These are phyloP conservation scores for Nymphicus hollandicus DNA, from an alignment of 2,113 vertebrate species.

Conservation along the genomic window DNA sequence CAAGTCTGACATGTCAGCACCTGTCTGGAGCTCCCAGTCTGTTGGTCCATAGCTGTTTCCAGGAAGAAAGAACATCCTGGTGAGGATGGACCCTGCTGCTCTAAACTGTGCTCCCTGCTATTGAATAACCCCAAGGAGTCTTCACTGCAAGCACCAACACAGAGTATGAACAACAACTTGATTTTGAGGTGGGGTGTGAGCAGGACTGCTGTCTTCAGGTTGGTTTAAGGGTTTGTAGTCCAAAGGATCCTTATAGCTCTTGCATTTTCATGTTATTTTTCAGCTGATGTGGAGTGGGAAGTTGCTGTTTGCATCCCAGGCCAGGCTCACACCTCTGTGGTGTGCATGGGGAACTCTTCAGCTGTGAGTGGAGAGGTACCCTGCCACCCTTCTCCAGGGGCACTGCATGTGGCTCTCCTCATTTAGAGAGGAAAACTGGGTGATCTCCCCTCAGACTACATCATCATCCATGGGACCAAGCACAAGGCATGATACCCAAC, in stretches of 20 bases:
- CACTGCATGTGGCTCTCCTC: not conserved
- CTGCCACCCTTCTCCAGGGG: not conserved
- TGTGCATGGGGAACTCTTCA: not conserved
- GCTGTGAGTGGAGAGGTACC: not conserved
- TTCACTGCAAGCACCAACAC: not conserved
- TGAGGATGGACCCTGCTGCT: not conserved
- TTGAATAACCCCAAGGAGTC: not conserved
- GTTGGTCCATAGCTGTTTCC: not conserved
- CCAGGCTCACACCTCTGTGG: not conserved
- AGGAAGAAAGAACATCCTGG: not conserved
- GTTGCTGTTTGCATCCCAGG: not conserved
- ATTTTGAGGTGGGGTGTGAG: not conserved
- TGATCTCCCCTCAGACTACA: not conserved
- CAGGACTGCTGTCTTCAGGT: not conserved
- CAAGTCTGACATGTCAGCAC: not conserved
- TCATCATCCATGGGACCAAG: not conserved
- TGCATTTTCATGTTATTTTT: not conserved
- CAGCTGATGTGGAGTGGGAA: not conserved
- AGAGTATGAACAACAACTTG: not conserved
- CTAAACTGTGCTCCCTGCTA: not conserved
- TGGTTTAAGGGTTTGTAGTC: not conserved
- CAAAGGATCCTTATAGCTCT: not conserved
- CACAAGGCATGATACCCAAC: not conserved
- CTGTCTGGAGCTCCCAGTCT: not conserved
- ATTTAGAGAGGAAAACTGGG: not conserved